These are phyloP conservation scores for Mayetiola destructor DNA, from an alignment of 2,888 invertebrate species.

Conservation along the genomic window DNA sequence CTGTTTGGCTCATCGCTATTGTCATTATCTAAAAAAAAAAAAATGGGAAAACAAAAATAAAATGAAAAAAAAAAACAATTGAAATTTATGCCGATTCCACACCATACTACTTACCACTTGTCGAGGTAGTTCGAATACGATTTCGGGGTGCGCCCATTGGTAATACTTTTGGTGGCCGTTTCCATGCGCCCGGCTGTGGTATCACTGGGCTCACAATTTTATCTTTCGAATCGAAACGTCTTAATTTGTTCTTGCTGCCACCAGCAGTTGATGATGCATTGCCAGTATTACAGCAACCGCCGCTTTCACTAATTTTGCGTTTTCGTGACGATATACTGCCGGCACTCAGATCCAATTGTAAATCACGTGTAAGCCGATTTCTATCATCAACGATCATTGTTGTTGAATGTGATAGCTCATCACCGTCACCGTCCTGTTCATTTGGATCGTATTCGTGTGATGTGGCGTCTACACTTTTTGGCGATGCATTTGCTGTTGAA, in stretches of 20 bases:
- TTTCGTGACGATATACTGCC: not conserved
- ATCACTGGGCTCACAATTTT: conserved; percentile 87
- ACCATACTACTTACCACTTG: conserved; percentile 32
- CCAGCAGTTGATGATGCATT: not conserved
- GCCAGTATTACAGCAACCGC: conserved; percentile 20
- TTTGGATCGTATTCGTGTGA: conserved; percentile 9
- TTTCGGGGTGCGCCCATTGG: conserved; percentile 30
- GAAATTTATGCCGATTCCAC: conserved; percentile 30
- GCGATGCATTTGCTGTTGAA: not conserved
- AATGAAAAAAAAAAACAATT: not conserved
- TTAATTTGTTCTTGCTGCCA: conserved; percentile 34
- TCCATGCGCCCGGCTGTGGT: conserved; percentile 79
- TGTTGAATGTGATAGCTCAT: not conserved
- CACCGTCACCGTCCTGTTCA: not conserved
- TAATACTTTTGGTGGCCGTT: conserved; percentile 38
- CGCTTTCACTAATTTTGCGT: conserved; percentile 4
- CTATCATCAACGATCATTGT: not conserved
- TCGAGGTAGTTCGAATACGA: conserved; percentile 29
- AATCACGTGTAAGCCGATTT: conserved; percentile 21
- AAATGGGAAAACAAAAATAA: not conserved
- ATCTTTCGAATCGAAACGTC: conserved; percentile 61
- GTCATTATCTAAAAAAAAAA: not conserved
- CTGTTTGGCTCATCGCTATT: not conserved
- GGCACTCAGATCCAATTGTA: conserved; percentile 28
- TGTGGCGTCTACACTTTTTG: not conserved